Percentiles rank a stretch among this genome's conserved stretches.
These are phyloP conservation scores for Dynastes maya DNA, from an alignment of 2,888 invertebrate genomes.

Conservation along the genomic window DNA sequence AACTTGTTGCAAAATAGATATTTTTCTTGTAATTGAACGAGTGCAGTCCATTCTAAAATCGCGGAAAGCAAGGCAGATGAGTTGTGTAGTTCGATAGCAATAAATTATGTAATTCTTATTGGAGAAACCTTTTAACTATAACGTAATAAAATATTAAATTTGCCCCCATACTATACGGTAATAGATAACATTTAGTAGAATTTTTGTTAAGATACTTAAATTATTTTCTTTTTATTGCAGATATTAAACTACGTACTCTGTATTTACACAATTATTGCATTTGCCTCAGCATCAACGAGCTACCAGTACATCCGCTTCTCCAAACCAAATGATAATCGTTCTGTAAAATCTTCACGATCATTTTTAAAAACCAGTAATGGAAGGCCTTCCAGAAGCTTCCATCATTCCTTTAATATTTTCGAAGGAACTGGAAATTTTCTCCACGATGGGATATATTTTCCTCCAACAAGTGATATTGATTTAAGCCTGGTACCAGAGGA, in stretches of 20 bases:
- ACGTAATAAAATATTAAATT: not conserved
- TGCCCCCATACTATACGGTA: not conserved
- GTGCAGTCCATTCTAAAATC: not conserved
- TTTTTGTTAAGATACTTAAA: too few relatives aligned
- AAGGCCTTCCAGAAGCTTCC: slow-evolving; percentile 53
- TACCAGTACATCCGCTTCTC: slow-evolving; percentile 47
- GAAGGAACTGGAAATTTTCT: slow-evolving; percentile 49
- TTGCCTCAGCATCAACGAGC: slow-evolving; percentile 45
- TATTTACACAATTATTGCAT: slow-evolving; percentile 25
- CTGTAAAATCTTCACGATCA: slow-evolving; percentile 19
- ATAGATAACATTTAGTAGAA: too few relatives aligned
- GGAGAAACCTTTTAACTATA: not conserved
- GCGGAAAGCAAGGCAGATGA: not conserved
- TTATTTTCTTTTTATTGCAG: slow-evolving; percentile 42
- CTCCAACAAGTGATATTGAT: slow-evolving; percentile 68
- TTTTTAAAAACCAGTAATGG: slow-evolving; percentile 25
- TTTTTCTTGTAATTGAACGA: not conserved
- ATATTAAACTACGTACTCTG: slow-evolving; percentile 32
- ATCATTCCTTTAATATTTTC: slow-evolving; percentile 39
- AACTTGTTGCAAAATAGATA: slow-evolving; percentile 18
- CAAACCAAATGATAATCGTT: slow-evolving; percentile 15
- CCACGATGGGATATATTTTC: slow-evolving; percentile 61
- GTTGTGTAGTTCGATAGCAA: not conserved
- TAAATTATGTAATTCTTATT: slow-evolving; percentile 10
- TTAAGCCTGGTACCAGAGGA: slow-evolving; percentile 44